Percentiles rank a stretch among this genome's conserved stretches.
phyloP scores from a whole-genome alignment of 2,888 invertebrate species.

The Eilema sororculum region DNA sequence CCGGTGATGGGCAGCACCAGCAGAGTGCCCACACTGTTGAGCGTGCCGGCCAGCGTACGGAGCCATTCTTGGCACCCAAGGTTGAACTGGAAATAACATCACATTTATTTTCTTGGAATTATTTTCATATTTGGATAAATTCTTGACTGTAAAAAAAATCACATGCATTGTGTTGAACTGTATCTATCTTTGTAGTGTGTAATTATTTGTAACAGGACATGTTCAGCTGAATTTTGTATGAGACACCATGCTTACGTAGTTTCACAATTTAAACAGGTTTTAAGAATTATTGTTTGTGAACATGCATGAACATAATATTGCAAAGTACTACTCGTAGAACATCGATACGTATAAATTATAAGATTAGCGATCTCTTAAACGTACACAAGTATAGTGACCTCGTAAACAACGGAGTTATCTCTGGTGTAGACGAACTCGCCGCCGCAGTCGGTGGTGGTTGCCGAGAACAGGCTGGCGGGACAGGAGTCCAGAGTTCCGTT shows the following conservation, averaged over 20 bases:
- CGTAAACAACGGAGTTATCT: constrained; percentile 74
- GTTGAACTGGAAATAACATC: constrained; percentile 82
- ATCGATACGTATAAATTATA: too few species aligned
- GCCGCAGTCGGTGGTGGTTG: constrained; percentile 49
- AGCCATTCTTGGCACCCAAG: constrained; percentile 90
- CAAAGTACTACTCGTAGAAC: too few species aligned
- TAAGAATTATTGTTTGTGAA: too few species aligned
- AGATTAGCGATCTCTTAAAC: neutral
- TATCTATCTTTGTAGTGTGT: too few species aligned
- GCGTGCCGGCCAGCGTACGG: constrained; percentile 90
- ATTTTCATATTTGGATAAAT: neutral
- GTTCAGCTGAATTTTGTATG: too few species aligned
- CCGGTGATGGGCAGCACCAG: constrained; percentile 90
- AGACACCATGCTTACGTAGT: too few species aligned
- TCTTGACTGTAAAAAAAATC: too few species aligned
- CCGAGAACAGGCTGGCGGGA: constrained; percentile 63
- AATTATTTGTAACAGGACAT: too few species aligned
- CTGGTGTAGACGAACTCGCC: constrained; percentile 70
- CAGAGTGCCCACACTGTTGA: constrained; percentile 90
- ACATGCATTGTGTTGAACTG: too few species aligned
- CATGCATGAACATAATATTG: too few species aligned
- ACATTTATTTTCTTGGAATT: neutral
- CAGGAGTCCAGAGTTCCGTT: constrained; percentile 65
- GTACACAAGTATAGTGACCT: constrained; percentile 61
- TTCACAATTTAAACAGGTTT: too few species aligned